Conservation (phyloP, 2,797 vertebrate genomes). For the Pseudochaenichthys georgianus region DNA sequence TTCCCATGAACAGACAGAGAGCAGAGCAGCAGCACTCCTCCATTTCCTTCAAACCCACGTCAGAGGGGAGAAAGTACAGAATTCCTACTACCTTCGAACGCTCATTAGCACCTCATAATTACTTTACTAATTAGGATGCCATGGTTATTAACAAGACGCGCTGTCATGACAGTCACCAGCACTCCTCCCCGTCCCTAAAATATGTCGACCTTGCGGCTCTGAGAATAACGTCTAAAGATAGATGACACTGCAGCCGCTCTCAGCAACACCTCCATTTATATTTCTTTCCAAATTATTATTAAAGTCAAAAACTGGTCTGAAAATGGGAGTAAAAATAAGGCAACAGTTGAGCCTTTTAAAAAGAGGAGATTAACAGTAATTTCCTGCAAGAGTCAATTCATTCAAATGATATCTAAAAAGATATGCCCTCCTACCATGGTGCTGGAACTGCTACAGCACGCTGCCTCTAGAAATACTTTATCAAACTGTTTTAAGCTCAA, state of each 20-base stretch:
- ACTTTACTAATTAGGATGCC: constrained; percentile 94
- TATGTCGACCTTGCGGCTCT: constrained; percentile 62
- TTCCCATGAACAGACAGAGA: constrained; percentile 33
- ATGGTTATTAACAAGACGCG: constrained; percentile 87
- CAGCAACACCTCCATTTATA: neutral
- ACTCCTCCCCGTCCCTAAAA: constrained; percentile 81
- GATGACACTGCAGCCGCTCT: constrained; percentile 26
- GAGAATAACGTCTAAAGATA: constrained; percentile 37
- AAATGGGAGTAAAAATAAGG: neutral
- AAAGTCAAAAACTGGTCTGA: neutral
- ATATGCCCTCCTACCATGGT: constrained; percentile 39
- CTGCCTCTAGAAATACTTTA: constrained; percentile 16
- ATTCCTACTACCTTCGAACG: constrained; percentile 87
- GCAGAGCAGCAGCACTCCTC: constrained; percentile 39
- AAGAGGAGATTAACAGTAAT: neutral
- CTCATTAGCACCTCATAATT: constrained; percentile 95
- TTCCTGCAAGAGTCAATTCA: neutral
- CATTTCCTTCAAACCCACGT: constrained; percentile 77
- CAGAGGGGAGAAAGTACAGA: constrained; percentile 78
- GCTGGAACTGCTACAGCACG: constrained; percentile 15
- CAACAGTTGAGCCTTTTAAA: constrained; percentile 1
- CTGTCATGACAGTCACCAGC: constrained; percentile 85
- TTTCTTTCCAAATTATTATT: neutral
- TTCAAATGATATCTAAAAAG: neutral
- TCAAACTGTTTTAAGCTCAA: constrained; percentile 28